Evolutionary conservation across 1,140 invertebrate species (phyloP), one percentile per base, ranked within the genome.

Genomic region (Heliconius hewitsoni): DNA sequence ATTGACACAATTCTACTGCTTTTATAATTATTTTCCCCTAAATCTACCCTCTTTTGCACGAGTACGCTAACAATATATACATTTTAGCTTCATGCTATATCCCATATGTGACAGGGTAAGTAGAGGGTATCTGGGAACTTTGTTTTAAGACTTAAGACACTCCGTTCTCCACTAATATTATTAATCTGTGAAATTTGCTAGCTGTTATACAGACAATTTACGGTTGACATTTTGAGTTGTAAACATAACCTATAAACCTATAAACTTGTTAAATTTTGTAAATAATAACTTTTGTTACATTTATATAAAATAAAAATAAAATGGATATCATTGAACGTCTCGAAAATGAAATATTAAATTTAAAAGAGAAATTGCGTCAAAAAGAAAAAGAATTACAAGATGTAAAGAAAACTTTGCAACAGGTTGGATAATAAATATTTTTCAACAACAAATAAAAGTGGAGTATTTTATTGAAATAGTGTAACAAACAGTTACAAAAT

Each of bases 301-400:
- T 27, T 23, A 66, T 19, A 11, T 74, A n/a, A 23, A 76, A 37
- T 37, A 75, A 46, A 37, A 76, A 60, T 30, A 30, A 66, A 50
- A 91, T 92, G 90, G 89, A 91, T 73, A 55, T 79, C n/a, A 78
- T 92, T 71, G 55, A 73, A 66, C 84, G 83, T 39, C 82, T 93
- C 72, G 90, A 93, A 77, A 81, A 85, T 42, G 88, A 93, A 87
- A 89, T 91, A 73, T 72, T 76, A 9, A 86, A 88, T 71, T 83
- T 94, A 46, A 89, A 88, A 72, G 87, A 88, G 77, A 82, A 55
- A 50, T 85, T 91, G 83, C 52, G 82, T 66, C 39, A 80, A 71
- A 93, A 92, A 80, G 89, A 93, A 81, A 83, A 84, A 71, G 87
- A 92, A 81, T 77, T 94, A 27, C 74, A 77, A 9, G 80, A 84